Conservation (phyloP, 92 coral and sea anemone species). For the Phenganax subtilis region DNA sequence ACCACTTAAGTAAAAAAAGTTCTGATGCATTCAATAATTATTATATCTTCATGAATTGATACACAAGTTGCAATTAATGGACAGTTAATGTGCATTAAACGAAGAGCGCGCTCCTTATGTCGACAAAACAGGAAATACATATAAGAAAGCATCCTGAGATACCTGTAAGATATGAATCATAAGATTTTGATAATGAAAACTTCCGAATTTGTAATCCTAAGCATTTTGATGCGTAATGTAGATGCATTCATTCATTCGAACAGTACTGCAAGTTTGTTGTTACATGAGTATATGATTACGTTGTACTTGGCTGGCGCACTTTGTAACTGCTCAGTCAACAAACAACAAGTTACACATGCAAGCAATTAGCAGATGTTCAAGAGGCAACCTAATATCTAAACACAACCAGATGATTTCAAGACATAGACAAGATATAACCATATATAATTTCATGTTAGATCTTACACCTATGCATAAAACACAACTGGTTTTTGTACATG, state of each 20-base stretch:
- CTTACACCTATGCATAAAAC: not conserved
- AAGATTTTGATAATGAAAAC: not conserved
- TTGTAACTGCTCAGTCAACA: conserved; percentile 3
- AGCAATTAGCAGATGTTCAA: conserved; percentile 13
- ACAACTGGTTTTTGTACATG: not conserved
- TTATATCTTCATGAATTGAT: not conserved
- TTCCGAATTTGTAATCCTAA: not conserved
- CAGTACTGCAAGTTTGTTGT: not conserved
- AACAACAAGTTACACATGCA: not conserved
- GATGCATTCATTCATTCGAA: not conserved
- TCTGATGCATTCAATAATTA: not conserved
- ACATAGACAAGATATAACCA: not conserved
- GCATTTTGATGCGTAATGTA: not conserved
- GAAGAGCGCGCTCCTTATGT: not conserved
- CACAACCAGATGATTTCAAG: conserved; percentile 5
- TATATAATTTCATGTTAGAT: not conserved
- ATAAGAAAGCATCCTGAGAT: not conserved
- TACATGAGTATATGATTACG: not conserved
- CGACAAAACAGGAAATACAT: not conserved
- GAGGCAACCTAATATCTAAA: not conserved
- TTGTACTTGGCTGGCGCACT: conserved; percentile 8
- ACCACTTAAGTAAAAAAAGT: not conserved
- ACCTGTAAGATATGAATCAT: not conserved
- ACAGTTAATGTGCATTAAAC: not conserved
- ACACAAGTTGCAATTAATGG: not conserved